Conservation (phyloP, 2,888 invertebrate species). For the Tribolium freemani region DNA sequence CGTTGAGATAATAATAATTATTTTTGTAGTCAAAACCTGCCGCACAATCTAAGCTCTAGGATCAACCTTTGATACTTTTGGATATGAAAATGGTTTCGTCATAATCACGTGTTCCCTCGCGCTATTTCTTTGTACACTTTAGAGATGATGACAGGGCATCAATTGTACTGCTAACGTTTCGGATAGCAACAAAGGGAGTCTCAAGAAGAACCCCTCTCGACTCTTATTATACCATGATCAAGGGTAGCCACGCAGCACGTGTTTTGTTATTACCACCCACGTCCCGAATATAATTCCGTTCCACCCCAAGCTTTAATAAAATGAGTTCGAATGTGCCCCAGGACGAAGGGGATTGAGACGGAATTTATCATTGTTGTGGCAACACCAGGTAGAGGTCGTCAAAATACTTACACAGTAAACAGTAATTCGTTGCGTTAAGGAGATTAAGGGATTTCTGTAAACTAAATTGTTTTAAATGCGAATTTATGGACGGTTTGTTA, state of each 20-base stretch:
- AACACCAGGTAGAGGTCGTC: conserved; percentile 2
- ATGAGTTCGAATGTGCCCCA: conserved; percentile 29
- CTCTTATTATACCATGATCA: conserved; percentile 45
- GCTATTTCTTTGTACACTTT: conserved; percentile 40
- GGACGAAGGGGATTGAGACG: conserved; percentile 7
- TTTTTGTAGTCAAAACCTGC: conserved; percentile 6
- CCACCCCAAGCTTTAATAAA: conserved; percentile 33
- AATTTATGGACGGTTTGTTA: too few species aligned
- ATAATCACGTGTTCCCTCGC: conserved; percentile 45
- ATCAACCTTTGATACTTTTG: conserved; percentile 42
- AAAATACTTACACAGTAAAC: background rate
- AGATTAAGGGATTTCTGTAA: too few species aligned
- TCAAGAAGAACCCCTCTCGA: conserved; percentile 43
- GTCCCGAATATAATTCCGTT: conserved; percentile 23
- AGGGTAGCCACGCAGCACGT: conserved; percentile 44
- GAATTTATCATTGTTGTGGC: conserved; percentile 21
- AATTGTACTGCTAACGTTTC: conserved; percentile 47
- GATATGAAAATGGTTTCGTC: conserved; percentile 42
- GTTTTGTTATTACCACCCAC: conserved; percentile 44
- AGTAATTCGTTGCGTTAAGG: background rate
- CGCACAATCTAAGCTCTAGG: conserved; percentile 9
- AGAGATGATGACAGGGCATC: conserved; percentile 46
- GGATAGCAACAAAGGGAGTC: conserved; percentile 44
- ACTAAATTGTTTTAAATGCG: too few species aligned
- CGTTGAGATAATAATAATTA: conserved; percentile 4